phyloP scores from a whole-genome alignment of 2,113 vertebrate species.

The Epinephelus cyanopodus region DNA sequence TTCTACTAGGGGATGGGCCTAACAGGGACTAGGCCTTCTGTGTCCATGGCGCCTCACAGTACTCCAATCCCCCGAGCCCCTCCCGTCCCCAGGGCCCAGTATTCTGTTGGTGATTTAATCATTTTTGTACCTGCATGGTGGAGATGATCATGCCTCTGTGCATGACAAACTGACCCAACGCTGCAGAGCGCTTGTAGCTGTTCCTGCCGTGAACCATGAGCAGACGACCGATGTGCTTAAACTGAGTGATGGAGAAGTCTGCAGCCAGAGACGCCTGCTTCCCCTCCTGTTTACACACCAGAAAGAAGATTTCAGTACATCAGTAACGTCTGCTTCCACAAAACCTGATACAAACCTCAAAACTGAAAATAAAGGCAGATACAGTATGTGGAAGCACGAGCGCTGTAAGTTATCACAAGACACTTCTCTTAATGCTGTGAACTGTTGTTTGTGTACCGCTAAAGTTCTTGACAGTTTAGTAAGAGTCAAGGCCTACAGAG shows the following conservation, averaged over 20 bases:
- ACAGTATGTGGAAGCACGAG: not conserved
- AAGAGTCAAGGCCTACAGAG: not conserved
- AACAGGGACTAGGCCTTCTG: too few relatives aligned
- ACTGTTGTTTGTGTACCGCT: not conserved
- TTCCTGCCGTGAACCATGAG: constrained; percentile 97
- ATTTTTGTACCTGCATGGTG: constrained; percentile 92
- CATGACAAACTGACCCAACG: constrained; percentile 98
- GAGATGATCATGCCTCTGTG: constrained; percentile 99
- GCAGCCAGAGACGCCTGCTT: constrained; percentile 97
- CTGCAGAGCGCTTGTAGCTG: constrained; percentile 98
- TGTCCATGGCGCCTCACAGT: too few relatives aligned
- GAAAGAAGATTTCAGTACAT: not conserved
- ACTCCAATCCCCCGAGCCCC: too few relatives aligned
- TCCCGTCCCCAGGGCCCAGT: too few relatives aligned
- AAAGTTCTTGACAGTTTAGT: not conserved
- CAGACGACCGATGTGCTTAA: constrained; percentile 94
- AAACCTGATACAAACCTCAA: not conserved
- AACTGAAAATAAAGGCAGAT: not conserved
- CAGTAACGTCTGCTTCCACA: not conserved
- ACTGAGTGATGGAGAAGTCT: constrained; percentile 97
- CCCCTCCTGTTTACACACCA: constrained; percentile 87
- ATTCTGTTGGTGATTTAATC: not conserved
- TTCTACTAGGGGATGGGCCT: too few relatives aligned
- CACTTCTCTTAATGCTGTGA: not conserved
- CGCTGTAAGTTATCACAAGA: not conserved